phyloP scores from a whole-genome alignment of 2,888 invertebrate species.

The Congeria kusceri region DNA sequence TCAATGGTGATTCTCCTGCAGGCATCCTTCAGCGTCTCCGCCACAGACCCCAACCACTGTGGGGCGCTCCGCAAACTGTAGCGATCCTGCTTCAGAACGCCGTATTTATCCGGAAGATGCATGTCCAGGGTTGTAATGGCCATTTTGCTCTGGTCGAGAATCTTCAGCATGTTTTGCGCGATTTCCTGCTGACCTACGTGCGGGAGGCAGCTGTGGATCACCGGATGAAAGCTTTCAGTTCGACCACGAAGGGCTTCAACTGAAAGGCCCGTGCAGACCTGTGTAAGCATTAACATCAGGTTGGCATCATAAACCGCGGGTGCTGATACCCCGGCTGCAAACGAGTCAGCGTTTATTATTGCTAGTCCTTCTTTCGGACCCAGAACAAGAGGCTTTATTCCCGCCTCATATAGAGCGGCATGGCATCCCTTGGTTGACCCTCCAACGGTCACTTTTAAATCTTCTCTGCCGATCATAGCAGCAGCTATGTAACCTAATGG shows the following conservation, averaged over 20 bases:
- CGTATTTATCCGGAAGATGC: slow-evolving; percentile 27
- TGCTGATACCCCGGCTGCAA: slow-evolving; percentile 35
- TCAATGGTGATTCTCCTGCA: slow-evolving; percentile 30
- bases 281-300: slow-evolving; percentile 26
- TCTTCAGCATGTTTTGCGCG: slow-evolving; percentile 32
- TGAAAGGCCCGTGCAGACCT: slow-evolving; percentile 29
- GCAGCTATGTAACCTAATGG: slow-evolving; percentile 73
- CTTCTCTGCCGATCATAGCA: slow-evolving; percentile 63
- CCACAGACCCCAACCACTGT: slow-evolving; percentile 44
- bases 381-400: slow-evolving; percentile 59
- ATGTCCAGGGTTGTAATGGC: slow-evolving; percentile 32
- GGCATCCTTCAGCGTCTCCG: slow-evolving; percentile 29
- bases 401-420: slow-evolving; percentile 55
- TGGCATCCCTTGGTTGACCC: slow-evolving; percentile 46
- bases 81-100: slow-evolving; percentile 35
- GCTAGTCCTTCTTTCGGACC: slow-evolving; percentile 72
- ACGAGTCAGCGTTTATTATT: slow-evolving; percentile 52
- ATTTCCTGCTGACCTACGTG: slow-evolving; percentile 45
- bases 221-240: slow-evolving; percentile 39
- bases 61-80: slow-evolving; percentile 37
- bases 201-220: slow-evolving; percentile 29
- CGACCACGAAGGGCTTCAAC: slow-evolving; percentile 33
- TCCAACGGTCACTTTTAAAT: slow-evolving; percentile 48
- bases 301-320: slow-evolving; percentile 34
- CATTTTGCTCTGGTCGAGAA: slow-evolving; percentile 31